Percentiles rank a stretch among this genome's conserved stretches.
These are phyloP conservation scores for Garrulus glandarius DNA, from an alignment of 2,797 vertebrate genomes.

Conservation along the genomic window DNA sequence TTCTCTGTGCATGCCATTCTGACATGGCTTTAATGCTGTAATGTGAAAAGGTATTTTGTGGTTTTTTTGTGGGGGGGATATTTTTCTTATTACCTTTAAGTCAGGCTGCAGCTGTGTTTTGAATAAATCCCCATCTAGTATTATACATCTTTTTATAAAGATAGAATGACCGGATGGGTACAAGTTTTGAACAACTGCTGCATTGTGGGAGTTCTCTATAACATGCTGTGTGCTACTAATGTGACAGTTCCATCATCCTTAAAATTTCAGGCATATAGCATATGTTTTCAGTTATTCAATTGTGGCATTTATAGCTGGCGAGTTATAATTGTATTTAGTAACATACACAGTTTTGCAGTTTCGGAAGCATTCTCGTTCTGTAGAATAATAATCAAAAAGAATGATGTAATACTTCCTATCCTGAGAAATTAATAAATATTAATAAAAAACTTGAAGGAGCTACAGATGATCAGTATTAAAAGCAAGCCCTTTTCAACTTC, in stretches of 20 bases:
- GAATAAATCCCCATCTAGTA: conserved; percentile 36
- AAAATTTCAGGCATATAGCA: conserved; percentile 63
- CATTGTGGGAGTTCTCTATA: conserved; percentile 65
- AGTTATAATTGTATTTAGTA: conserved; percentile 36
- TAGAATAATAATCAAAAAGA: not conserved
- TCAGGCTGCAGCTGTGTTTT: conserved; percentile 55
- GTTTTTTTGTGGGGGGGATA: not conserved
- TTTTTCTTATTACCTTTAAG: not conserved
- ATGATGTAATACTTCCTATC: not conserved
- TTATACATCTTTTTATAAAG: conserved; percentile 51
- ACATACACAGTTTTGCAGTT: conserved; percentile 12
- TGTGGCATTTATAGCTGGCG: conserved; percentile 2
- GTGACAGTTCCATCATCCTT: conserved; percentile 63
- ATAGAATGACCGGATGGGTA: conserved; percentile 32
- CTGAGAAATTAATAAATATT: not conserved
- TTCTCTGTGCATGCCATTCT: not conserved
- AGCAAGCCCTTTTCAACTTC: not conserved
- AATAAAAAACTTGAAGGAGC: not conserved
- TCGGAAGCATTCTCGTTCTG: not conserved
- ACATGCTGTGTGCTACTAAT: conserved; percentile 40
- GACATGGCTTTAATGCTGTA: not conserved
- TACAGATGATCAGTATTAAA: not conserved
- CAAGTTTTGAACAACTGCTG: conserved; percentile 65
- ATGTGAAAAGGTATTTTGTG: not conserved
- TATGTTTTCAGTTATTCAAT: conserved; percentile 55